These are phyloP conservation scores for Trachelus troglodyta DNA, from an alignment of 2,888 invertebrate species.

Conservation along the genomic window DNA sequence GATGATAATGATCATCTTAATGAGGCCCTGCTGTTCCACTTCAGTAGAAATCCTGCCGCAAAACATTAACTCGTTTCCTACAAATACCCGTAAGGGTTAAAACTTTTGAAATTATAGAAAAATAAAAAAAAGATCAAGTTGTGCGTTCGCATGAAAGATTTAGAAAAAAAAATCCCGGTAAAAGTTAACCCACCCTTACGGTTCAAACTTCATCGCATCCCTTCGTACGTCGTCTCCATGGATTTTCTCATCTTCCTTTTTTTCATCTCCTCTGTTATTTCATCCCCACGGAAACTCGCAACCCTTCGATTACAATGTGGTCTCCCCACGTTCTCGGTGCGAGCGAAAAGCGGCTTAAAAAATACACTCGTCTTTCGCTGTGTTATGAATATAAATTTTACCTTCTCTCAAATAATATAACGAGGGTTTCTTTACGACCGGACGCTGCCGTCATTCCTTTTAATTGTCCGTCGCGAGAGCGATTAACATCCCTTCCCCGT, in stretches of 20 bases:
- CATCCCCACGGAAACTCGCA: not conserved
- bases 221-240: not conserved
- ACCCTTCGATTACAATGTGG: not conserved
- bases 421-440: not conserved
- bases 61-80: not conserved
- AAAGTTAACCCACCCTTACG: not conserved
- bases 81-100: not conserved
- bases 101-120: not conserved
- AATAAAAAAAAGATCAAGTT: not conserved
- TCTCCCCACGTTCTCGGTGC: not conserved
- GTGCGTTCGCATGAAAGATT: not conserved
- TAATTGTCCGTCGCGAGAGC: not conserved
- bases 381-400: not conserved
- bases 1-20: conserved; percentile 24
- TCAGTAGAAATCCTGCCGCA: not conserved
- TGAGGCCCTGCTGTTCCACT: not conserved
- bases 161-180: not conserved
- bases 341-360: not conserved
- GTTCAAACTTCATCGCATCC: not conserved
- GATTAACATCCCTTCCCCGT: not conserved
- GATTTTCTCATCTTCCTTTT: not conserved
- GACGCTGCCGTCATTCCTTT: not conserved
- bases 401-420: not conserved
- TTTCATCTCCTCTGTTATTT: not conserved
- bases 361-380: not conserved